phyloP scores from a whole-genome alignment of 1,140 invertebrate genomes.

The Asobara japonica region DNA sequence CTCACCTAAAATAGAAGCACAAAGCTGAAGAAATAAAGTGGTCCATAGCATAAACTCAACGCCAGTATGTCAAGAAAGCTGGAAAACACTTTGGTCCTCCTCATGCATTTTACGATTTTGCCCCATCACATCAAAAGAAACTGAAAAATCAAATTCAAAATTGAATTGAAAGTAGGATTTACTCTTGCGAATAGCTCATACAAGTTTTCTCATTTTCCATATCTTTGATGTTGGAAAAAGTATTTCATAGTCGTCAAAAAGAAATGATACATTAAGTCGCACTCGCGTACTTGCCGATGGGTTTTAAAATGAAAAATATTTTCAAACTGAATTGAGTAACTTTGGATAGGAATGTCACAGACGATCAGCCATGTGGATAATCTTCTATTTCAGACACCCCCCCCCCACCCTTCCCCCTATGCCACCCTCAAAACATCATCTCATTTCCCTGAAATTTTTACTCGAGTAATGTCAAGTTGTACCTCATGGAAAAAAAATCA shows the following conservation, averaged over 20 bases:
- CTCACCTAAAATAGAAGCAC: background rate
- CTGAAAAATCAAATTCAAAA: constrained; percentile 27
- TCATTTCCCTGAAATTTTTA: background rate
- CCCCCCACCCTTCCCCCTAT: background rate
- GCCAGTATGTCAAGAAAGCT: background rate
- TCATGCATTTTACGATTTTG: constrained; percentile 2
- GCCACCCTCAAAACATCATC: no score
- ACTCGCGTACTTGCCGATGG: background rate
- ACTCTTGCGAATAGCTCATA: constrained; percentile 2
- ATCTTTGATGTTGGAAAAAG: constrained; percentile 6
- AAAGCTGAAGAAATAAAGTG: background rate
- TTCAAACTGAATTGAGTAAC: background rate
- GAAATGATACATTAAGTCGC: background rate
- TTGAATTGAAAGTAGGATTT: constrained; percentile 26
- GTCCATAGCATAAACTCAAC: background rate
- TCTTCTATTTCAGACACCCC: background rate
- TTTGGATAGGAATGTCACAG: background rate
- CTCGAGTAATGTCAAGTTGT: background rate
- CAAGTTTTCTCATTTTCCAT: constrained; percentile 8
- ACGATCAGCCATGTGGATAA: background rate
- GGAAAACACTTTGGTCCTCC: constrained; percentile 6
- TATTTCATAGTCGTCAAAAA: background rate
- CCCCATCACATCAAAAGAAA: constrained; percentile 6
- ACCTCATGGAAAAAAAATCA: background rate
- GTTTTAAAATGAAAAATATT: constrained; percentile 7